A percentile compares a stretch with the other conserved stretches of the same genome.
Evolutionary conservation across 2,888 invertebrate species (phyloP).

Genomic region (Abscondita cerata): DNA sequence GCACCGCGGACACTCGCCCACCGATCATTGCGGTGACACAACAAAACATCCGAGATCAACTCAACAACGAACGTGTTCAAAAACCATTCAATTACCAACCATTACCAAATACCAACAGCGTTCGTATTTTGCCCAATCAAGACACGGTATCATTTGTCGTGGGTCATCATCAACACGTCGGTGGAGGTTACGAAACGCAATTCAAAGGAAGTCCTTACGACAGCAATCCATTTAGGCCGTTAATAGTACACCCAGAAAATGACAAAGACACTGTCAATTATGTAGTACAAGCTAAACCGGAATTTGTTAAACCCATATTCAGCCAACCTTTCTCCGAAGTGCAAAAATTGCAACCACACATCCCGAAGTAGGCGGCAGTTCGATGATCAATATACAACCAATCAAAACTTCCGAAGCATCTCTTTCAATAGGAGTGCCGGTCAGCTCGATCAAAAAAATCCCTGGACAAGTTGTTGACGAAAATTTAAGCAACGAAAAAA

Average conservation of each 20-base stretch:
- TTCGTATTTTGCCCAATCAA: slow-evolving; percentile 69
- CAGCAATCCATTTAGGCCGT: slow-evolving; percentile 54
- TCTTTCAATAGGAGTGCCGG: slow-evolving; percentile 55
- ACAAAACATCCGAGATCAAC: slow-evolving; percentile 55
- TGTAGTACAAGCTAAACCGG: slow-evolving; percentile 38
- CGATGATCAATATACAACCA: slow-evolving; percentile 56
- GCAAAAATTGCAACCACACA: slow-evolving; percentile 8
- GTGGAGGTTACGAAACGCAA: slow-evolving; percentile 57
- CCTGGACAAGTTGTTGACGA: slow-evolving; percentile 58
- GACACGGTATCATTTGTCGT: slow-evolving; percentile 70
- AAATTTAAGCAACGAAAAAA: slow-evolving; percentile 47
- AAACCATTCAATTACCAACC: slow-evolving; percentile 52
- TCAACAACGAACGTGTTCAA: slow-evolving; percentile 53
- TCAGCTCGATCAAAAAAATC: slow-evolving; percentile 49
- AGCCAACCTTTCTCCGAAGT: slow-evolving; percentile 21
- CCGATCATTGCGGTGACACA: slow-evolving; percentile 56
- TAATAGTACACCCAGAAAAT: slow-evolving; percentile 30
- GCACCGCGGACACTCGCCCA: slow-evolving; percentile 40
- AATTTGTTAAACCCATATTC: slow-evolving; percentile 31
- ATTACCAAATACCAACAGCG: slow-evolving; percentile 67
- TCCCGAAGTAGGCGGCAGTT: slow-evolving; percentile 45
- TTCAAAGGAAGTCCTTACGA: slow-evolving; percentile 62
- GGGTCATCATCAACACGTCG: slow-evolving; percentile 68
- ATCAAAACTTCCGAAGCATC: slow-evolving; percentile 55
- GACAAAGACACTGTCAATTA: slow-evolving; percentile 31